Base-by-base conservation (phyloP, 2,797 vertebrate species). In the Pelodytes ibericus region DNA sequence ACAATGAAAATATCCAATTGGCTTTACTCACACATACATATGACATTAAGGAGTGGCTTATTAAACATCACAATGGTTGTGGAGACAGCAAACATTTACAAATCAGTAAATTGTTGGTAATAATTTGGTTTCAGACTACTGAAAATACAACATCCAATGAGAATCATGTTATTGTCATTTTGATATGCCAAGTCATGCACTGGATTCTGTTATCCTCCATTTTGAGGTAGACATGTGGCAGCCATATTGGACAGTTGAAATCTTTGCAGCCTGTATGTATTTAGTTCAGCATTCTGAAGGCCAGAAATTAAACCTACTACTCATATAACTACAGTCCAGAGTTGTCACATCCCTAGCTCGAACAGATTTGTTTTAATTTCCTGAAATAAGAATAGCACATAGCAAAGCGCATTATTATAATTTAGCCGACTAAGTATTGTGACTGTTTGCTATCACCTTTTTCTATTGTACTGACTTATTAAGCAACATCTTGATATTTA, bases 241-340 rank as follows among this genome's bases (percentile, higher is more conserved):
- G 77, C 77, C 77, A 79, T 79, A 79, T 79, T 79, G 71, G 64
- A 3, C 16, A 47, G 30, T 24, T 30, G 66, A 59, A 20, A 18
- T 25, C 63, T 16, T 18, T 18, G 15, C 53, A 49, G 18, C n/a
- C 41, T 74, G 26, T 27, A 56, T 62, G 20, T 15, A 33, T 3
- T 29, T 41, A 61, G 7, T 63, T 24, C 27, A 56, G 39, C 18
- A 63, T 26, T 57, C 13, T 53, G 56, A 79, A 79, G 63, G 64
- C 69, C 71, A 77, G 4, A 11, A 20, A 36, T 1, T 44, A 66
- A 31, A 8, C 33, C 30, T 20, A 13, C 60, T 26, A 49, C 8
- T 65, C 18, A 16, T 26, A 33, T n/a, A 0, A 59, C 24, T 29
- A 2, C 20, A 39, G n/a, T 16, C 49, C 24, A 51, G 4, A 56